phyloP scores from a whole-genome alignment of 2,888 invertebrate genomes.

The Ctena decussata region DNA sequence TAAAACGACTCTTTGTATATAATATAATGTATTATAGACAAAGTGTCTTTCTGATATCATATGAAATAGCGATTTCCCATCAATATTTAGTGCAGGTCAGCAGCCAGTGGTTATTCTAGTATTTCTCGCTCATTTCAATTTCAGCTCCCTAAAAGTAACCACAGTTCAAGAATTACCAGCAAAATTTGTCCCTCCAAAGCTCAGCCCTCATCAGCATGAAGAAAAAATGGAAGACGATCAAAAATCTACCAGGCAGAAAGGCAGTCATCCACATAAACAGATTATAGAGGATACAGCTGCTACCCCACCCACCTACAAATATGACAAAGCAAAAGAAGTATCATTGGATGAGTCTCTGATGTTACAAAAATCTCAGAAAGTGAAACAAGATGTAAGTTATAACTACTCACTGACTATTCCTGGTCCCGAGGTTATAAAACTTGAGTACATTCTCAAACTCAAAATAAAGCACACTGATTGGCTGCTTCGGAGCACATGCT shows the following conservation, averaged over 20 bases:
- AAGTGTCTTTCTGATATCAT: too few relatives aligned
- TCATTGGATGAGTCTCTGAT: constrained; percentile 62
- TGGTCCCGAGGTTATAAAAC: too few relatives aligned
- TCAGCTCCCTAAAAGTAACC: constrained; percentile 37
- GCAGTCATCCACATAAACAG: background rate
- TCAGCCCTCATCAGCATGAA: background rate
- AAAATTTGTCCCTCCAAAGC: background rate
- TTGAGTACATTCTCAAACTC: too few relatives aligned
- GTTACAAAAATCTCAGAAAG: constrained; percentile 61
- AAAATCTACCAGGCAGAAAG: background rate
- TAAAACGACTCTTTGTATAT: too few relatives aligned
- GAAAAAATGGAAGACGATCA: background rate
- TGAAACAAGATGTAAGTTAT: constrained; percentile 52
- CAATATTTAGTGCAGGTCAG: too few relatives aligned
- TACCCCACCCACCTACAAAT: constrained; percentile 60
- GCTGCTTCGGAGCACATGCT: too few relatives aligned
- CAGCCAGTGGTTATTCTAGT: too few relatives aligned
- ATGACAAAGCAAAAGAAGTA: constrained; percentile 51
- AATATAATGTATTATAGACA: too few relatives aligned
- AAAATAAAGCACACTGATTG: too few relatives aligned
- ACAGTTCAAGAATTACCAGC: constrained; percentile 36
- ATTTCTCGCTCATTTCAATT: too few relatives aligned
- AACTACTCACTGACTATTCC: too few relatives aligned
- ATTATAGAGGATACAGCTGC: constrained; percentile 62
- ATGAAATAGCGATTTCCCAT: too few relatives aligned